Conservation (phyloP, 53 echinoderm and acorn worm species). For the Apostichopus leukothele region DNA sequence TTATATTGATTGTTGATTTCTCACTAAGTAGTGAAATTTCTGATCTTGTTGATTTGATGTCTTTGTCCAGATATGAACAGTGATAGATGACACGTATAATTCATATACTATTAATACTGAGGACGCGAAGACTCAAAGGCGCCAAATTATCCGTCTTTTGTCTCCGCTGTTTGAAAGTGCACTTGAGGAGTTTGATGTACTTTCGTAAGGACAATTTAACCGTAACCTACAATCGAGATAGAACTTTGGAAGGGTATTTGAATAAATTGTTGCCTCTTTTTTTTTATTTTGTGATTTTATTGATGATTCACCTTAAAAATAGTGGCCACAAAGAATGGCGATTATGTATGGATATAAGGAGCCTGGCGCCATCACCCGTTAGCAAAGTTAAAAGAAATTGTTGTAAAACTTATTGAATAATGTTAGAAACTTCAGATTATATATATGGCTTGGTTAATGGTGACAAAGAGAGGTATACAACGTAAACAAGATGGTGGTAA, state of each 20-base stretch:
- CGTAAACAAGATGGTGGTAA: too few species aligned
- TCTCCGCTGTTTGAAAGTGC: conserved; percentile 11
- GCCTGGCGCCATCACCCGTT: background rate
- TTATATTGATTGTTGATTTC: background rate
- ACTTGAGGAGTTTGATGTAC: conserved; percentile 6
- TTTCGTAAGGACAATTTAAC: background rate
- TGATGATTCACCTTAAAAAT: background rate
- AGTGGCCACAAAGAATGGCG: background rate
- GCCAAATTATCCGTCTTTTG: background rate
- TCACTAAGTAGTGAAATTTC: background rate
- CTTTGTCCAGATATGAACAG: background rate
- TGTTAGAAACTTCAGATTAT: too few species aligned
- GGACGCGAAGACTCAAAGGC: background rate
- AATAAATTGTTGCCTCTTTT: background rate
- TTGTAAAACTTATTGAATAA: background rate
- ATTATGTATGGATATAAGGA: background rate
- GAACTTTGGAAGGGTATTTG: background rate
- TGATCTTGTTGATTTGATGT: background rate
- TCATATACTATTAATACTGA: background rate
- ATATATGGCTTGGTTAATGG: too few species aligned
- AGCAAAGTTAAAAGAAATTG: background rate
- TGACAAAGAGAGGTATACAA: too few species aligned
- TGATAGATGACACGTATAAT: background rate
- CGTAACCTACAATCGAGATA: background rate
- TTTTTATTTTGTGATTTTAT: background rate